A percentile compares a stretch with the other conserved stretches of the same genome.
These are phyloP conservation scores for Pipra filicauda DNA, from an alignment of 2,113 vertebrate genomes.

Conservation along the genomic window DNA sequence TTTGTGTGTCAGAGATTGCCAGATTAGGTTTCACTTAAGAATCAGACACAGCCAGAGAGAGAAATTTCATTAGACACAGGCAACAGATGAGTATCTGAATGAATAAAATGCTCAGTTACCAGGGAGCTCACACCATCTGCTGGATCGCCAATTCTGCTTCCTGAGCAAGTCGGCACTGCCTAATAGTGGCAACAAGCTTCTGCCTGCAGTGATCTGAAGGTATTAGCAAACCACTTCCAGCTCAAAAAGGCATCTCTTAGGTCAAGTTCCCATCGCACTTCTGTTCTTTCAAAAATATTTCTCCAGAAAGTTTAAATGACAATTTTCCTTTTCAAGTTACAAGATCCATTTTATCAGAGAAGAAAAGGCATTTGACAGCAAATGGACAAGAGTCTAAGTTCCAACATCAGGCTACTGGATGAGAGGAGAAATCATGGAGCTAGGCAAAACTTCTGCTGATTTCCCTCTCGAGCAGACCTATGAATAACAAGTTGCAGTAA, in stretches of 20 bases:
- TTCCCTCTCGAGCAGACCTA: not conserved
- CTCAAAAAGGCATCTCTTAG: not conserved
- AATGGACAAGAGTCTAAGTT: not conserved
- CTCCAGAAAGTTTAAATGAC: not conserved
- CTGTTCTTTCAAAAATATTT: not conserved
- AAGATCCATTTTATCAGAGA: not conserved
- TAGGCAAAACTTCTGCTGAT: not conserved
- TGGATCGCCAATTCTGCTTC: not conserved
- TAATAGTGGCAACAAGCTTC: not conserved
- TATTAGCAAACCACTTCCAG: not conserved
- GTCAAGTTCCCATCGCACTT: not conserved
- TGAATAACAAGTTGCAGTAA: not conserved
- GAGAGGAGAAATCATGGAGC: not conserved
- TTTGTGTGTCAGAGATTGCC: not conserved
- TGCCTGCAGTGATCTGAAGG: not conserved
- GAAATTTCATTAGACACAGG: not conserved
- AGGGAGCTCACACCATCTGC: conserved; percentile 29
- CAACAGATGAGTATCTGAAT: not conserved
- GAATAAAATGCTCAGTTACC: not conserved
- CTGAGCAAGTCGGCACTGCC: not conserved
- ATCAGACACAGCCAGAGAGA: not conserved
- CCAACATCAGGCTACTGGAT: not conserved
- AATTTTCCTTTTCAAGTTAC: not conserved
- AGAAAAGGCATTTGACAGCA: not conserved
- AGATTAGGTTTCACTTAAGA: not conserved